Evolutionary conservation across 2,113 vertebrate genomes (phyloP).

Genomic region (Dasyurus viverrinus): DNA sequence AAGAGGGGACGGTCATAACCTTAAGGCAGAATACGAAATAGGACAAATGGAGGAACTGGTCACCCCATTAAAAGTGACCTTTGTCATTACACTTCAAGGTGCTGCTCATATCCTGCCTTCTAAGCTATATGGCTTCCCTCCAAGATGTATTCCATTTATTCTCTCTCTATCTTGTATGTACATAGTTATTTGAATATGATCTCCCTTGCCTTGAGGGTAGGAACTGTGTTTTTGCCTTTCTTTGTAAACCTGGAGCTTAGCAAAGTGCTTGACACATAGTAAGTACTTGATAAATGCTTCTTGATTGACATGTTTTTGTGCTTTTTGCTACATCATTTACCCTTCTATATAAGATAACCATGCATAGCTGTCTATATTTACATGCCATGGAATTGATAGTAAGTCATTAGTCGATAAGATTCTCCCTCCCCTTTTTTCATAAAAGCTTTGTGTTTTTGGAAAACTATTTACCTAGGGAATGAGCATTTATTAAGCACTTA

Average conservation of each 20-base stretch:
- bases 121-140: background rate
- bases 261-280: background rate
- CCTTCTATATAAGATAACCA: constrained; percentile 36
- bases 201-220: background rate
- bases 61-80: too few species aligned
- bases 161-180: background rate
- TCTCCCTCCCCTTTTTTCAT: constrained; percentile 29
- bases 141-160: background rate
- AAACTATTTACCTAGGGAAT: constrained; percentile 9
- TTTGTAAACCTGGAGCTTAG: background rate
- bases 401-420: background rate
- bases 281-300: background rate
- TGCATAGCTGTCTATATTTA: constrained; percentile 5
- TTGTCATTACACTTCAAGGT: too few species aligned
- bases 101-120: background rate
- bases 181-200: background rate
- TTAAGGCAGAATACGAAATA: too few species aligned
- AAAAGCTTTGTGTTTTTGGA: constrained; percentile 43
- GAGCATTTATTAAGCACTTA: background rate
- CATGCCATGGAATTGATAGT: background rate
- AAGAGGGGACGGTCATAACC: too few species aligned
- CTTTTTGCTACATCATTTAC: constrained; percentile 3
- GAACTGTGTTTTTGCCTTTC: background rate
- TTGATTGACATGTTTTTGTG: background rate
- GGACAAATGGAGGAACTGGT: too few species aligned